A percentile compares a stretch with the other conserved stretches of the same genome.
phyloP scores from a whole-genome alignment of 2,888 invertebrate species.

The Dynastes tityus region DNA sequence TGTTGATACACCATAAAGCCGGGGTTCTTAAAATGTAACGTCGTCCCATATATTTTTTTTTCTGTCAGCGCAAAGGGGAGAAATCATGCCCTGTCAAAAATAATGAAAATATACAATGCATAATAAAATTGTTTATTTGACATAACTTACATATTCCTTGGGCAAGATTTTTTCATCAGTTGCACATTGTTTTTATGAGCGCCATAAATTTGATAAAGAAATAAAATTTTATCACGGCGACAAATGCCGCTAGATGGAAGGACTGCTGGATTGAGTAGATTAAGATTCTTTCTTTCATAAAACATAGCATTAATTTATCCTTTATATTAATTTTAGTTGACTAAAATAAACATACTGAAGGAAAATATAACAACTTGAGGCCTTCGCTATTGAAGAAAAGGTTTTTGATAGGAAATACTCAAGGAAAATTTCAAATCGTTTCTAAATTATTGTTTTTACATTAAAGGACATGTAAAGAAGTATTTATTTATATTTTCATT shows the following conservation, averaged over 20 bases:
- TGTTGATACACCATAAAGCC: conserved; percentile 36
- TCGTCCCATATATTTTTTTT: conserved; percentile 7
- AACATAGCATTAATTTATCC: background rate
- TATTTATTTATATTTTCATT: no score
- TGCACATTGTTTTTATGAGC: conserved; percentile 34
- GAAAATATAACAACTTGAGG: no score
- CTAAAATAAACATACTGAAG: no score
- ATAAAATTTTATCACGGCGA: conserved; percentile 38
- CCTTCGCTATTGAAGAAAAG: no score
- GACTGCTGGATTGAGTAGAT: conserved; percentile 11
- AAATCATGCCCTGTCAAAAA: conserved; percentile 36
- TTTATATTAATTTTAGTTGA: no score
- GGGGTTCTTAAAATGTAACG: conserved; percentile 32
- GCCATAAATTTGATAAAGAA: conserved; percentile 40
- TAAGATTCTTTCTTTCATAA: background rate
- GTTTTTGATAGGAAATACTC: no score
- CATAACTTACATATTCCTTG: conserved; percentile 17
- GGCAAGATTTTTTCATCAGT: conserved; percentile 31
- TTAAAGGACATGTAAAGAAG: no score
- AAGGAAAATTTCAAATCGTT: no score
- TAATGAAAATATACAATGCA: conserved; percentile 40
- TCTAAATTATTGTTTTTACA: no score
- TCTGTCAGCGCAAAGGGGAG: background rate
- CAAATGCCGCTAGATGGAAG: conserved; percentile 26
- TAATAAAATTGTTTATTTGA: conserved; percentile 42